Evolutionary conservation across 37 sponge, comb jelly and placozoan species (phyloP).

Genomic region (Cladorhizidae sp.): DNA sequence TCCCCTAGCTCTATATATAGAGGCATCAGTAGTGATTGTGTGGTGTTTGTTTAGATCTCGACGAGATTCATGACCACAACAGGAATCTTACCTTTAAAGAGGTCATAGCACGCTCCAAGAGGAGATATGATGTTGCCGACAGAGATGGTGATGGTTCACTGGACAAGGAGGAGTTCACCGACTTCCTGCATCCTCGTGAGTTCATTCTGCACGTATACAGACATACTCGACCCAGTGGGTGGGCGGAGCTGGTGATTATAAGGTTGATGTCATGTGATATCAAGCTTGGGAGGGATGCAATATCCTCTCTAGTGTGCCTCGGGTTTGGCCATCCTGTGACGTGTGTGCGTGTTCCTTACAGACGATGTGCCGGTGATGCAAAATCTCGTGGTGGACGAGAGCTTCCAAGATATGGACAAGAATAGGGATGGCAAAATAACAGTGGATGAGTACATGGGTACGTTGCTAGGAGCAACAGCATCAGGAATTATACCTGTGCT

Average conservation of each 20-base stretch:
- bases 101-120: conserved; percentile 39
- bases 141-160: conserved; percentile 52
- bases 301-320: neutral
- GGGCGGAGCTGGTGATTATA: too few relatives aligned
- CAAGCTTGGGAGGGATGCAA: too few relatives aligned
- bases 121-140: conserved; percentile 73
- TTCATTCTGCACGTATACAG: too few relatives aligned
- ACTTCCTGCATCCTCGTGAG: conserved; percentile 82
- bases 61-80: conserved; percentile 52
- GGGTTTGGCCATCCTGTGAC: neutral
- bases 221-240: too few relatives aligned
- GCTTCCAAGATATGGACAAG: conserved; percentile 84
- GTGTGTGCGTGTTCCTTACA: neutral
- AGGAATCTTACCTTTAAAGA: conserved; percentile 60
- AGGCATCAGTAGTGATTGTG: neutral
- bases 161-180: conserved; percentile 67
- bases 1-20: too few relatives aligned
- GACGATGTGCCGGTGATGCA: conserved; percentile 86
- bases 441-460: conserved; percentile 82
- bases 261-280: too few relatives aligned
- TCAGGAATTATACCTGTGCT: too few relatives aligned
- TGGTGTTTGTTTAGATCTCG: conserved; percentile 16
- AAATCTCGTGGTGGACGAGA: conserved; percentile 74
- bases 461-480: conserved; percentile 1
- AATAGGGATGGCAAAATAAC: conserved; percentile 78